Percentiles rank a stretch among this genome's conserved stretches.
These are phyloP conservation scores for Dendrocopos noguchii DNA, from an alignment of 2,113 vertebrate genomes.

Conservation along the genomic window DNA sequence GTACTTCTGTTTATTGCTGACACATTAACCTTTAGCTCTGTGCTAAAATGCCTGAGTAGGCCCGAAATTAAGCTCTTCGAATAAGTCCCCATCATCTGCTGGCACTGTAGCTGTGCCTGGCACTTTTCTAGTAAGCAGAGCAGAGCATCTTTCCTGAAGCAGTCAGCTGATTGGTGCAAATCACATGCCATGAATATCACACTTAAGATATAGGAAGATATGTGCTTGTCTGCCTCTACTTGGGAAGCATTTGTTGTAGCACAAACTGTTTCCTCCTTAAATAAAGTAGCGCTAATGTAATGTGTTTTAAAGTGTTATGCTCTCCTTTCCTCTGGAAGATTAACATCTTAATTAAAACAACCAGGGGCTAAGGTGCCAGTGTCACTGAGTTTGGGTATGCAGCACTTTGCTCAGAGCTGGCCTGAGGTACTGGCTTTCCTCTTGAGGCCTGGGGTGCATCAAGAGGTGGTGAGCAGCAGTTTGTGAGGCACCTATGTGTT, in stretches of 20 bases:
- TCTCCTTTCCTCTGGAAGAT: neutral
- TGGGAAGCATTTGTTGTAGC: neutral
- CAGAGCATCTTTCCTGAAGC: neutral
- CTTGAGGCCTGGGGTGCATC: too few relatives aligned
- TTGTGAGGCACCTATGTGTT: rapidly evolving
- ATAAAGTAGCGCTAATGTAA: neutral
- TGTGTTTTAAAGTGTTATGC: neutral
- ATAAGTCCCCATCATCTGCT: rapidly evolving
- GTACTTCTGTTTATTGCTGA: neutral
- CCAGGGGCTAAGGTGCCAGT: rapidly evolving
- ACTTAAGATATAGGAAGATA: neutral
- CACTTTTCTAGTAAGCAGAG: neutral
- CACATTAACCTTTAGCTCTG: neutral
- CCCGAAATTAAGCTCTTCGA: neutral
- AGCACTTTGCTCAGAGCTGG: rapidly evolving
- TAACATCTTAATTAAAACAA: neutral
- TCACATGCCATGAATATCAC: neutral
- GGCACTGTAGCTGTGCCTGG: neutral
- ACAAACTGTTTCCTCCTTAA: neutral
- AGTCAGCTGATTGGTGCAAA: neutral
- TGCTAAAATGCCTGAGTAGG: neutral
- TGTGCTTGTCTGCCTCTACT: neutral
- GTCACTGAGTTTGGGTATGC: neutral
- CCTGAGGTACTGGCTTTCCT: neutral
- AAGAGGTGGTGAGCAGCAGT: neutral